A percentile compares a stretch with the other conserved stretches of the same genome.
Conservation (phyloP, 2,113 vertebrate species). For the Excalfactoria chinensis region DNA sequence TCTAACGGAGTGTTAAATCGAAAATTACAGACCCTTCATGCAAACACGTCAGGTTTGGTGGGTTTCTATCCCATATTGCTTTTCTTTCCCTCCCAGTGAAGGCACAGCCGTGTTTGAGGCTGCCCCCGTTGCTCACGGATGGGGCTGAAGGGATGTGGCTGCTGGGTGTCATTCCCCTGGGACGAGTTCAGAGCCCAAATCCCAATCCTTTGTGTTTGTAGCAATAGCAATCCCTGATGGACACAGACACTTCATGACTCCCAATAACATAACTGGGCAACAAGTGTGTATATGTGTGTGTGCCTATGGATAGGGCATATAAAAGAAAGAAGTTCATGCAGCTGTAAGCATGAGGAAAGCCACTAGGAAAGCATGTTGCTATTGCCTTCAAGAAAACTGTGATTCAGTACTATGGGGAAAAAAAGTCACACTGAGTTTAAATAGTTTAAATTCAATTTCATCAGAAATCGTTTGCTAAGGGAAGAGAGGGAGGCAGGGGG, state of each 20-base stretch:
- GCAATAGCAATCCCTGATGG: neutral
- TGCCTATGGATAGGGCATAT: fast-evolving
- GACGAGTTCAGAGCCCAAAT: neutral
- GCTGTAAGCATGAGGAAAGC: neutral
- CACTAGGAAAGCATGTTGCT: neutral
- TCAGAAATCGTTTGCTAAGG: neutral
- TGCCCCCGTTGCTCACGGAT: neutral
- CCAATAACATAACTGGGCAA: neutral
- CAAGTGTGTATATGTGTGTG: neutral
- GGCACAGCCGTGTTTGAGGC: neutral
- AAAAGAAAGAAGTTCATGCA: neutral
- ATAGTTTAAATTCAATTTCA: conserved; percentile 8
- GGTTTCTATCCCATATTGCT: neutral
- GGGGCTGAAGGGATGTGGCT: neutral
- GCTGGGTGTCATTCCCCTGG: neutral
- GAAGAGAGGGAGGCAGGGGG: neutral
- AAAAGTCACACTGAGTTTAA: conserved; percentile 17
- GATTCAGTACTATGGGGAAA: neutral
- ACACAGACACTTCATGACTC: neutral
- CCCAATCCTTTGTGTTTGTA: neutral
- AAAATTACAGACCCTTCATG: conserved; percentile 43
- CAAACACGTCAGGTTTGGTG: neutral
- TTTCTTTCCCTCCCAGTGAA: neutral
- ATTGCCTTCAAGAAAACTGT: neutral
- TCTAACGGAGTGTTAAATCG: conserved; percentile 52